Conservation (phyloP, 1,140 invertebrate genomes). For the Drosophila hydei region DNA sequence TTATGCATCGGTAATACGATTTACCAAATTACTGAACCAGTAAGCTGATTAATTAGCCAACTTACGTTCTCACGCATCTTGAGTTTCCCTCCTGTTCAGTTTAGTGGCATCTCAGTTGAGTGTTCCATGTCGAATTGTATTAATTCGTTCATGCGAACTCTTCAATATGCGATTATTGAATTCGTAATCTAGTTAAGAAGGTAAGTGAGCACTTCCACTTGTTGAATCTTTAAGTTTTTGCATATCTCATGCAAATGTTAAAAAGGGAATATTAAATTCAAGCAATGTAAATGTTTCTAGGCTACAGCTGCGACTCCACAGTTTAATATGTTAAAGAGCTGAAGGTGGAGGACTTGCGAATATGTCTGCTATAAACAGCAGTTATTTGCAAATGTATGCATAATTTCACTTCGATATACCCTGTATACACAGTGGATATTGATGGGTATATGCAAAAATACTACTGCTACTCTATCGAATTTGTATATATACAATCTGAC, state of each 20-base stretch:
- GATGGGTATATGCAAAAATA: no score
- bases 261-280: conserved; percentile 10
- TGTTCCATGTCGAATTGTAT: no score
- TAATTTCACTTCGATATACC: conserved; percentile 14
- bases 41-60: background rate
- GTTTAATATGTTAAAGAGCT: background rate
- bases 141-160: background rate
- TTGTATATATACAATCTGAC: no score
- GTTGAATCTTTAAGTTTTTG: conserved; percentile 56
- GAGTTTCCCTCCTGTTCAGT: background rate
- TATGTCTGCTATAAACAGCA: conserved; percentile 40
- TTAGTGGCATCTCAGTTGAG: no score
- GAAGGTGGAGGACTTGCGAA: background rate
- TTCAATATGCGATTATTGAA: background rate
- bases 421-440: background rate
- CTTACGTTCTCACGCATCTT: background rate
- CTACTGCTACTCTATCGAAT: no score
- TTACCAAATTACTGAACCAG: background rate
- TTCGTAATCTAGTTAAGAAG: conserved; percentile 31
- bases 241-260: background rate
- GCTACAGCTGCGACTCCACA: conserved; percentile 11
- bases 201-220: conserved; percentile 61
- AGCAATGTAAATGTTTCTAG: conserved; percentile 48
- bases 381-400: conserved; percentile 61
- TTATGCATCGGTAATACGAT: background rate